A percentile compares a stretch with the other conserved stretches of the same genome.
These are phyloP conservation scores for Parazoanthus darwini DNA, from an alignment of 92 coral and sea anemone species.

Conservation along the genomic window DNA sequence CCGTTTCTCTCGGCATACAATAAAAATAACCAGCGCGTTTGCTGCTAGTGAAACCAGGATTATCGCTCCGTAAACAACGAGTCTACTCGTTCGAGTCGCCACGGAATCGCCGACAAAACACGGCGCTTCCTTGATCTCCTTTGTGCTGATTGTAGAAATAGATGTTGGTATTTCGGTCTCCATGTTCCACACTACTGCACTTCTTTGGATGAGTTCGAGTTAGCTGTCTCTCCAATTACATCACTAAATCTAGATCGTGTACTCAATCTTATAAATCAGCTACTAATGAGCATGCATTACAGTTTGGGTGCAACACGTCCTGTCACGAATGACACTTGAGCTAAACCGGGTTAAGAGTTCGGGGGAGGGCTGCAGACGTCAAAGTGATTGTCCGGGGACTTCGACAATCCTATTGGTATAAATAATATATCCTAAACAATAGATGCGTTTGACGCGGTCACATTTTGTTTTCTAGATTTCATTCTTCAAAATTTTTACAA, in stretches of 20 bases:
- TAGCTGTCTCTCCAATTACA: background rate
- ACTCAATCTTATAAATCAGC: background rate
- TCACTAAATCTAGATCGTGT: background rate
- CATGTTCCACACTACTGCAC: background rate
- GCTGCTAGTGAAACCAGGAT: constrained; percentile 47
- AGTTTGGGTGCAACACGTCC: background rate
- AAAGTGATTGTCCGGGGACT: background rate
- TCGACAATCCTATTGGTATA: no score
- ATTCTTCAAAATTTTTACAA: no score
- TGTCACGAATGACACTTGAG: background rate
- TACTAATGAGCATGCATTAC: no score
- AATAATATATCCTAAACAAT: no score
- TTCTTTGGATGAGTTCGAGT: background rate
- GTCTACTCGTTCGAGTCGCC: constrained; percentile 33
- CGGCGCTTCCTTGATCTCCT: constrained; percentile 17
- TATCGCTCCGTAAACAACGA: constrained; percentile 42
- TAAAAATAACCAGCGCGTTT: constrained; percentile 48
- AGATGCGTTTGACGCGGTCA: background rate
- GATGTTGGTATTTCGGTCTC: background rate
- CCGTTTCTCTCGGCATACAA: constrained; percentile 44
- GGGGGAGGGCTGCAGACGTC: background rate
- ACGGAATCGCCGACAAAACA: constrained; percentile 51
- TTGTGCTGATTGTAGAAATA: background rate
- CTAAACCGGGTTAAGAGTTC: background rate
- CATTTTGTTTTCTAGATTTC: background rate